Conservation (phyloP, 2,797 vertebrate species). For the Helarctos malayanus region DNA sequence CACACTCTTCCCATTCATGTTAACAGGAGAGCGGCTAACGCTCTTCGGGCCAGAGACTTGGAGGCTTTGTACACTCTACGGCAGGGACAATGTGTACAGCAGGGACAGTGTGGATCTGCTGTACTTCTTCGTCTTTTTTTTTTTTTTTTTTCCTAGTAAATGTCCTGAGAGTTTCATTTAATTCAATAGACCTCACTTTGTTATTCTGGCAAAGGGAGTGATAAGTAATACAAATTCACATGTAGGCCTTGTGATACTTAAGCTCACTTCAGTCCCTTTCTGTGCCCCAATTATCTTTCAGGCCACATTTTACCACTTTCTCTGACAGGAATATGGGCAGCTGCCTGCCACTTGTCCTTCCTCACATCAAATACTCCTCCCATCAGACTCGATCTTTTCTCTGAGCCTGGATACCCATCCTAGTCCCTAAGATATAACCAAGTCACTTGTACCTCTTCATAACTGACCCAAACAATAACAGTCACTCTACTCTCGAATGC, state of each 20-base stretch:
- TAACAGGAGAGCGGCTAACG: neutral
- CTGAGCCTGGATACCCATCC: neutral
- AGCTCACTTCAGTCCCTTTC: conserved; percentile 19
- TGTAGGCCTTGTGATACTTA: neutral
- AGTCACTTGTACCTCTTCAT: neutral
- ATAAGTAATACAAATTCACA: conserved; percentile 42
- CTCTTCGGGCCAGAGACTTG: neutral
- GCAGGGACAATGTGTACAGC: neutral
- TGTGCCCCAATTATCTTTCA: neutral
- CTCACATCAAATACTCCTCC: neutral
- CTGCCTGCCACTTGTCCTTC: neutral
- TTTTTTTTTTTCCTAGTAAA: neutral
- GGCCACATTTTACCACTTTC: conserved; percentile 13
- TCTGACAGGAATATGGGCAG: neutral
- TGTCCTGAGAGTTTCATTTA: conserved; percentile 57
- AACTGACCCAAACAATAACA: neutral
- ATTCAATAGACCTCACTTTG: conserved; percentile 68
- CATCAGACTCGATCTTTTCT: neutral
- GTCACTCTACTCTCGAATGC: neutral
- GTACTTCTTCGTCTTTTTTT: neutral
- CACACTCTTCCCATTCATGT: neutral
- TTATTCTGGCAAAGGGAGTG: conserved; percentile 61
- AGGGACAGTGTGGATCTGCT: neutral
- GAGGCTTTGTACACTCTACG: neutral
- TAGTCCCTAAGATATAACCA: neutral